Evolutionary conservation across 2,888 invertebrate genomes (phyloP).

Genomic region (Eupithecia exiguata): DNA sequence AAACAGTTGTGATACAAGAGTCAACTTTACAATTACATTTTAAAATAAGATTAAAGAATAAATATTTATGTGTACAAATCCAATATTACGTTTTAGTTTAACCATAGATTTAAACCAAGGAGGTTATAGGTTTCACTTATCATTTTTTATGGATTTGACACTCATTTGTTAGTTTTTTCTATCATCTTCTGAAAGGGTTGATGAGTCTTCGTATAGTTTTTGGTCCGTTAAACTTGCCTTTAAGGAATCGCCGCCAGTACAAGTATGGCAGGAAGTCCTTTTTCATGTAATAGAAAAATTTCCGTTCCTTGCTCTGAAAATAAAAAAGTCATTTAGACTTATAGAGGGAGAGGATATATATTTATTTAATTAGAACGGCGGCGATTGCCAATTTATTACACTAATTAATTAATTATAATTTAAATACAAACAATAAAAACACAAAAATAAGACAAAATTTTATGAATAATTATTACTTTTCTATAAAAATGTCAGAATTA

Average conservation of each 20-base stretch:
- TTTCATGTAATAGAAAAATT: conserved; percentile 90
- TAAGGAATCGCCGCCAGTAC: conserved; percentile 94
- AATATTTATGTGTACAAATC: conserved; percentile 18
- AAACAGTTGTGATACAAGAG: conserved; percentile 24
- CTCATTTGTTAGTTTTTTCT: not conserved
- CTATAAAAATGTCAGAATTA: no score
- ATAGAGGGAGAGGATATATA: no score
- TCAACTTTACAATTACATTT: conserved; percentile 14
- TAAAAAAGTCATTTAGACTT: not conserved
- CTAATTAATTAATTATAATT: no score
- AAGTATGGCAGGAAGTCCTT: conserved; percentile 91
- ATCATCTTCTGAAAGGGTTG: conserved; percentile 32
- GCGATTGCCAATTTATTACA: no score
- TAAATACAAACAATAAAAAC: no score
- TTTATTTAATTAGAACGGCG: no score
- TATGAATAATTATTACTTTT: no score
- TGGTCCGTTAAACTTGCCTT: conserved; percentile 92
- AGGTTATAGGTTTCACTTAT: not conserved
- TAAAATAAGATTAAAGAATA: conserved; percentile 2
- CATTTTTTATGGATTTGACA: not conserved
- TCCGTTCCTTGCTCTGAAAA: conserved; percentile 81
- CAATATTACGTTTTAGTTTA: conserved; percentile 1
- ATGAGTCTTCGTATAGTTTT: conserved; percentile 81
- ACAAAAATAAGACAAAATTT: no score
- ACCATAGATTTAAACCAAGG: not conserved